Percentiles rank a stretch among this genome's conserved stretches.
These are phyloP conservation scores for Gobiocypris rarus DNA, from an alignment of 2,113 vertebrate genomes.

Conservation along the genomic window DNA sequence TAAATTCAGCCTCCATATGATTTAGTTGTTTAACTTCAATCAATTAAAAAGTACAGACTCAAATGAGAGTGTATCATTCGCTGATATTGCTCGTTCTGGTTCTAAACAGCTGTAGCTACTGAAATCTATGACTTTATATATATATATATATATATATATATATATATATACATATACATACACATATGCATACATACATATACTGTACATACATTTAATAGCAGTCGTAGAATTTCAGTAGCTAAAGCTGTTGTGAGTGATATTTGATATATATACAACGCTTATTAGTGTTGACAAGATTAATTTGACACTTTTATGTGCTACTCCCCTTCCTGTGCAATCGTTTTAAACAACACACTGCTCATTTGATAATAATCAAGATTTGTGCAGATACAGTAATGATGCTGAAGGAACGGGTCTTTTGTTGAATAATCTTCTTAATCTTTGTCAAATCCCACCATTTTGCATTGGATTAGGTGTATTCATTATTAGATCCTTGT, in stretches of 20 bases:
- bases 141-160: too few relatives aligned
- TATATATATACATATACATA: too few relatives aligned
- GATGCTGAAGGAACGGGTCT: constrained; percentile 23
- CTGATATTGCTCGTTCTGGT: not conserved
- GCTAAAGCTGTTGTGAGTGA: too few relatives aligned
- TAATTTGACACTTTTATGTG: not conserved
- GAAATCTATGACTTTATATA: too few relatives aligned
- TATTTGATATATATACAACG: too few relatives aligned
- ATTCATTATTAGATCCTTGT: constrained; percentile 69
- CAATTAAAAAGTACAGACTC: too few relatives aligned
- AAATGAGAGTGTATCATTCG: not conserved
- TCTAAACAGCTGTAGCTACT: not conserved
- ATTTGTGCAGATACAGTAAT: constrained; percentile 12
- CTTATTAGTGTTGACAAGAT: too few relatives aligned
- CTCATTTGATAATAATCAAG: not conserved
- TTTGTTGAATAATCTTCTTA: constrained; percentile 74
- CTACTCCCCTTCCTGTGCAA: not conserved
- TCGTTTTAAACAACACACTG: not conserved
- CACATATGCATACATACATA: too few relatives aligned
- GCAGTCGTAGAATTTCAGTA: not conserved
- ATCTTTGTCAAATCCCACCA: constrained; percentile 73
- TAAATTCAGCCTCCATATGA: not conserved
- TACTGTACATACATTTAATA: not conserved
- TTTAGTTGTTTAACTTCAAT: not conserved
- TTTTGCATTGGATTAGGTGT: constrained; percentile 71